Evolutionary conservation across 1,140 invertebrate species (phyloP).

Genomic region (Amyelois transitella): DNA sequence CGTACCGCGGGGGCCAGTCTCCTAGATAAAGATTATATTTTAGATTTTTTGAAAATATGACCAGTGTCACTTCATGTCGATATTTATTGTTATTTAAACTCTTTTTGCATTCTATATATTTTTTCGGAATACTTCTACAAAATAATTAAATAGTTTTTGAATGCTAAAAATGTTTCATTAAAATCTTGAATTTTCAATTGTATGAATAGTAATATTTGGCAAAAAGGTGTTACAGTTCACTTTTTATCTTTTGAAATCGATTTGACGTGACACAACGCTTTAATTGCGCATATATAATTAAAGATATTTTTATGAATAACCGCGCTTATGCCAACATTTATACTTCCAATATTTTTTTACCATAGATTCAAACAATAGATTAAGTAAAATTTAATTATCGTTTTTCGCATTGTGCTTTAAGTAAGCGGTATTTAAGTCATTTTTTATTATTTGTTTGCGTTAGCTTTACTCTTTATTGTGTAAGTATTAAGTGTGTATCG

Average conservation of each 20-base stretch:
- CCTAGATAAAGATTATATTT: no score
- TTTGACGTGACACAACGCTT: background rate
- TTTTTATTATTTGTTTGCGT: background rate
- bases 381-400: background rate
- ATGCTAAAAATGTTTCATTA: no score
- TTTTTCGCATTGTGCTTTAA: background rate
- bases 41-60: background rate
- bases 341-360: background rate
- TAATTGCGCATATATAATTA: background rate
- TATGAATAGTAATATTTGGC: no score
- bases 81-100: background rate
- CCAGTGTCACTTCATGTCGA: background rate
- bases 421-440: background rate
- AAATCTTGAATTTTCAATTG: no score
- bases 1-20: no score
- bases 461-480: background rate
- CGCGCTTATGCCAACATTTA: background rate
- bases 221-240: no score
- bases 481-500: conserved; percentile 30
- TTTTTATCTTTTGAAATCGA: background rate
- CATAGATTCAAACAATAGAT: background rate
- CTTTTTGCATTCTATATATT: background rate
- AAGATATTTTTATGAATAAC: background rate
- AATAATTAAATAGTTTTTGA: no score
- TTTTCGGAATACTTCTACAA: no score